phyloP scores from a whole-genome alignment of 2,797 vertebrate species.

The Meriones psammophilus region DNA sequence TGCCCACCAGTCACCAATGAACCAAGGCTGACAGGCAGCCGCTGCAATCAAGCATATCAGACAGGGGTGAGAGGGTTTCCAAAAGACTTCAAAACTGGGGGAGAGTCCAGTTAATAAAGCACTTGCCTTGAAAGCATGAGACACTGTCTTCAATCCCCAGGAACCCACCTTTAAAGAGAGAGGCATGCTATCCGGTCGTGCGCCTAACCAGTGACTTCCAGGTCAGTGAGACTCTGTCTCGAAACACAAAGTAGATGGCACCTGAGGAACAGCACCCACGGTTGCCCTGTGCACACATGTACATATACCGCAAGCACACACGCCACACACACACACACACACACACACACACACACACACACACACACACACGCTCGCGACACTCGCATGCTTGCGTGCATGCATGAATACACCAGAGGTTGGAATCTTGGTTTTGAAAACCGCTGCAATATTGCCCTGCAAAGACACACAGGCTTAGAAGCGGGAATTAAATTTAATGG shows the following conservation, averaged over 20 bases:
- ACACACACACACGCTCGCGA: background rate
- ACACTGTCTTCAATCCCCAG: background rate
- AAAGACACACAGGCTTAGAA: conserved; percentile 49
- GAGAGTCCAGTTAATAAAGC: background rate
- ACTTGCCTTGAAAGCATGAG: background rate
- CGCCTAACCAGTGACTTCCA: background rate
- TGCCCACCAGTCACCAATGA: conserved; percentile 27
- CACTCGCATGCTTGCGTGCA: background rate
- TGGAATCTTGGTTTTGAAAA: conserved; percentile 59
- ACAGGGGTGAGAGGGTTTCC: background rate
- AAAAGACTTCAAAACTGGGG: background rate
- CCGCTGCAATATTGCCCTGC: conserved; percentile 13
- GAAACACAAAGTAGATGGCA: background rate
- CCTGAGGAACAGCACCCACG: background rate
- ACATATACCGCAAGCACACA: no score
- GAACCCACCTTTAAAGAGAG: background rate
- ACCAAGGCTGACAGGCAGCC: background rate
- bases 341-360: background rate
- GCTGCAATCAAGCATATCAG: background rate
- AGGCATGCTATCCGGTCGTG: background rate
- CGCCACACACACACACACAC: background rate
- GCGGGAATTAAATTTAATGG: conserved; percentile 71
- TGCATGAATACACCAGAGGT: background rate
- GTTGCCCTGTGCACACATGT: background rate
- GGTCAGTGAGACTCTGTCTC: background rate